phyloP scores from a whole-genome alignment of 2,113 vertebrate species.

The Rhabdomys dilectus region DNA sequence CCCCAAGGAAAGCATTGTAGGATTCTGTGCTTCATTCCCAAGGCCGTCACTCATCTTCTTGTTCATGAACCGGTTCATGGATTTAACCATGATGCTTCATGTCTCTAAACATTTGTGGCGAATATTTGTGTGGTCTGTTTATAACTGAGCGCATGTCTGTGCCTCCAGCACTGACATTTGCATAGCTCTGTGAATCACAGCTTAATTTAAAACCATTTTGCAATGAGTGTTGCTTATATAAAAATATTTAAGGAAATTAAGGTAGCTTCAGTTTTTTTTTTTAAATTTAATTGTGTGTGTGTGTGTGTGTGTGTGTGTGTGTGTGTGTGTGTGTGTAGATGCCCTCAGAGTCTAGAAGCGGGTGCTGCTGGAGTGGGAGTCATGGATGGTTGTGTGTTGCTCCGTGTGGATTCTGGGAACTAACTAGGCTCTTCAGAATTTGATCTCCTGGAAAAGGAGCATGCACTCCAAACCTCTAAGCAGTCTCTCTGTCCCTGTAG shows the following conservation, averaged over 20 bases:
- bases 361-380: background rate
- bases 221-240: background rate
- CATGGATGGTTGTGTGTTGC: background rate
- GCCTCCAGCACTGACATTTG: background rate
- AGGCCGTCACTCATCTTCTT: background rate
- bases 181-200: background rate
- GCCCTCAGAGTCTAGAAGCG: background rate
- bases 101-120: background rate
- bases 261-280: background rate
- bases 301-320: background rate
- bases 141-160: background rate
- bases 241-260: slow-evolving; percentile 1
- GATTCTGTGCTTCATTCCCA: background rate
- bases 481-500: background rate
- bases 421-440: background rate
- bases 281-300: background rate
- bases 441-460: background rate
- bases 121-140: background rate
- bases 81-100: background rate
- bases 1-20: background rate
- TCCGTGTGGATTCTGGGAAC: background rate
- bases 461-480: background rate
- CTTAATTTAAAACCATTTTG: background rate
- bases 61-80: background rate
- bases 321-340: background rate